Evolutionary conservation across 2,113 vertebrate genomes (phyloP), one percentile per base, ranked within the genome.

Genomic region (Silurus asotus): DNA sequence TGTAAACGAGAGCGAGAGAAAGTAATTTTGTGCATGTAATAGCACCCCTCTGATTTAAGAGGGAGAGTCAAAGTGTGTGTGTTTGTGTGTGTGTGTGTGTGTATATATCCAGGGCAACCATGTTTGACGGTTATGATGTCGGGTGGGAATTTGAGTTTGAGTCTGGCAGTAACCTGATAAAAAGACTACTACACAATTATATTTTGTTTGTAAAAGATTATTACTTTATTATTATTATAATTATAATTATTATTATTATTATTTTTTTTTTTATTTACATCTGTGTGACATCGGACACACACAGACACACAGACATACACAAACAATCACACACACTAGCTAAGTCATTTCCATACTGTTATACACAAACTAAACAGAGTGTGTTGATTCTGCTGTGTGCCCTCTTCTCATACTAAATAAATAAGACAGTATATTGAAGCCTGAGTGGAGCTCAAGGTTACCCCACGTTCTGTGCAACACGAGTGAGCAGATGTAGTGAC

Each of bases 401-500:
- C 19, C 75, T 85, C 75, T 69, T 51, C 83, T 84, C 9, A 56
- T 25, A 84, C 86, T 89, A 77, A 84, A 88, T 84, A 81, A 86
- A 76, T 83, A 81, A 90, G 89, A 89, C 65, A 81, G 91, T 86
- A 84, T 64, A 53, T 78, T 92, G 87, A 88, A 91, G 90, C 81
- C 86, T 88, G 86, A 87, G 83, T 91, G 37, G 28, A 91, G 91
- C 88, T 87, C 92, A 94, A 94, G 93, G 94, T 94, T 92, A 94
- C 90, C 5, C 45, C 88, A 88, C 90, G 89, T 92, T 90, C 92
- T 89, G 93, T 87, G 90, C 74, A 77, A 89, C 81, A 90, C 86
- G 72, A 89, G 85, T 86, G 92, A 94, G 92, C 93, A 94, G 93
- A 93, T 94, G 93, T 93, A 92, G 87, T 67, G 83, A 89, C 90